Conservation (phyloP, 2,888 invertebrate species). For the Sinotaia quadrata region DNA sequence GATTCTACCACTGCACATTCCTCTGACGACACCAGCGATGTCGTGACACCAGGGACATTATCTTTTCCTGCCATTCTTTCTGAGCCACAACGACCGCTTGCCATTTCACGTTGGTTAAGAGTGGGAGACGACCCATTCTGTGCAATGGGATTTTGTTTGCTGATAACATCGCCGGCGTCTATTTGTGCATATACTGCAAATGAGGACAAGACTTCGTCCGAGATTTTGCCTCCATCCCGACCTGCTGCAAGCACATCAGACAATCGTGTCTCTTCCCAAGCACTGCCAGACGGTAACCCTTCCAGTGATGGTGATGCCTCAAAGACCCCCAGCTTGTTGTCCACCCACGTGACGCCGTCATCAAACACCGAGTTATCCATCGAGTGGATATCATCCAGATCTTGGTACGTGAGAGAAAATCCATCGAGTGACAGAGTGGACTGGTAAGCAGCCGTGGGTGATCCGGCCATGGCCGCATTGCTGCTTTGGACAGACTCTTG, state of each 20-base stretch:
- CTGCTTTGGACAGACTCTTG: constrained; percentile 24
- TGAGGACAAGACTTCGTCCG: not conserved
- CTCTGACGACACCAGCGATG: no score
- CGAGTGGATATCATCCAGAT: constrained; percentile 8
- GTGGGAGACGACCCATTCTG: not conserved
- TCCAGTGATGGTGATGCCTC: no score
- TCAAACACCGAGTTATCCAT: not conserved
- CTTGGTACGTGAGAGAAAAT: not conserved
- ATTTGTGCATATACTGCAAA: constrained; percentile 13
- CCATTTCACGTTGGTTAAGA: not conserved
- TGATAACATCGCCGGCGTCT: not conserved
- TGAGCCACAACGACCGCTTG: not conserved
- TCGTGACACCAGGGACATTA: not conserved
- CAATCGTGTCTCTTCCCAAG: no score
- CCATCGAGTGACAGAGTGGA: constrained; percentile 6
- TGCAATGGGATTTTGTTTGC: not conserved
- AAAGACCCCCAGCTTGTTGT: not conserved
- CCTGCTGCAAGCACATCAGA: no score
- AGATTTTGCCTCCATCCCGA: not conserved
- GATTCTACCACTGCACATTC: no score
- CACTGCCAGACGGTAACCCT: no score
- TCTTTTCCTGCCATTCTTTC: not conserved
- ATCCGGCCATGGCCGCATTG: constrained; percentile 22
- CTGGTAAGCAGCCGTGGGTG: constrained; percentile 2
- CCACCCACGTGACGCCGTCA: not conserved